Percentiles rank a stretch among this genome's conserved stretches.
phyloP scores from a whole-genome alignment of 2,888 invertebrate genomes.

The Thereva nobilitata region DNA sequence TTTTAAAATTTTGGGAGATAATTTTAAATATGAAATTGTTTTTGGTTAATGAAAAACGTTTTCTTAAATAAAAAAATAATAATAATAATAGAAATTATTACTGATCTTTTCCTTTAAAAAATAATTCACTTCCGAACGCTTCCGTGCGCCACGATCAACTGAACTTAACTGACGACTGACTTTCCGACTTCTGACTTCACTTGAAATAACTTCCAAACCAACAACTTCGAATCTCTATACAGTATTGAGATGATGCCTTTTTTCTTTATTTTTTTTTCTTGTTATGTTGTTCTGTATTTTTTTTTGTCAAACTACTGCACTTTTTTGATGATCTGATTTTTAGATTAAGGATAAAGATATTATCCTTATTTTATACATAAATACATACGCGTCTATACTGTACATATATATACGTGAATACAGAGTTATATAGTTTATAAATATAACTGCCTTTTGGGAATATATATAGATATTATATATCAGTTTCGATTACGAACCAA shows the following conservation, averaged over 20 bases:
- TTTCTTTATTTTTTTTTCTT: constrained; percentile 15
- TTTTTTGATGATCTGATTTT: constrained; percentile 29
- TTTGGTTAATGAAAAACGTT: background rate
- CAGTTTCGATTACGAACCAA: background rate
- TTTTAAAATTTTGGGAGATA: constrained; percentile 6
- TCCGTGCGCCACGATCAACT: constrained; percentile 60
- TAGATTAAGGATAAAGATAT: background rate
- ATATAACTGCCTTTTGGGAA: too few relatives aligned
- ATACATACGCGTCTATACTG: too few relatives aligned
- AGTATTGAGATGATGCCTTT: constrained; percentile 16
- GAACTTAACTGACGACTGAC: constrained; percentile 49
- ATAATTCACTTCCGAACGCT: constrained; percentile 59
- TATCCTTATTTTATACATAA: too few relatives aligned
- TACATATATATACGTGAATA: too few relatives aligned
- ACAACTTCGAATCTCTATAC: background rate
- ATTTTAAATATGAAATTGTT: constrained; percentile 3
- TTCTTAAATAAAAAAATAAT: background rate
- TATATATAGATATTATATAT: too few relatives aligned
- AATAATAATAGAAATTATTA: constrained; percentile 11
- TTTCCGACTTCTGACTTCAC: constrained; percentile 33
- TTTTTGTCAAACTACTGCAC: constrained; percentile 18
- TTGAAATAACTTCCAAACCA: constrained; percentile 29
- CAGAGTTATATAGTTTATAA: too few relatives aligned
- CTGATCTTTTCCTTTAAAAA: background rate
- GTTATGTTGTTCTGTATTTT: background rate